Percentiles rank a stretch among this genome's conserved stretches.
Conservation (phyloP, 2,797 vertebrate species). For the Heliangelus exortis region DNA sequence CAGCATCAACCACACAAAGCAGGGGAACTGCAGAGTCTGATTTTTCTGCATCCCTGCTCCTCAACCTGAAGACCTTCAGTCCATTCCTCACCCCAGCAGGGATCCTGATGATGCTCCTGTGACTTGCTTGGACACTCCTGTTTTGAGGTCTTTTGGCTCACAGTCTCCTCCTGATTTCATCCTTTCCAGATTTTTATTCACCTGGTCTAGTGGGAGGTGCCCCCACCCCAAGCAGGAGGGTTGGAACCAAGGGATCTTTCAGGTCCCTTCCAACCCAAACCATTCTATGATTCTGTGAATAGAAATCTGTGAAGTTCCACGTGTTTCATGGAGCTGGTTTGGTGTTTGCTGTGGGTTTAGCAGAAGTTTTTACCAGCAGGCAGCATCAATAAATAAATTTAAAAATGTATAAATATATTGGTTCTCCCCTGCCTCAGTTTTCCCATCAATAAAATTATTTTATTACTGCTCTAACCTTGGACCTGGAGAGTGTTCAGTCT, state of each 20-base stretch:
- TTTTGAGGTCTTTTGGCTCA: neutral
- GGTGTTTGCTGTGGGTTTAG: neutral
- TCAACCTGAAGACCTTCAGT: neutral
- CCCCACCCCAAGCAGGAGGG: no score
- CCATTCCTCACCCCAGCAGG: neutral
- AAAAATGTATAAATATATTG: neutral
- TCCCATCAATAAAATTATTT: neutral
- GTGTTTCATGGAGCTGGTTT: neutral
- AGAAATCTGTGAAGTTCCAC: neutral
- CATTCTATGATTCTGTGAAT: no score
- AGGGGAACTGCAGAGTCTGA: neutral
- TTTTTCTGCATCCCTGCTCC: neutral
- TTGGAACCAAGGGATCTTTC: no score
- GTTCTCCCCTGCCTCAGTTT: neutral
- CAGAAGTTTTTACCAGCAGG: neutral
- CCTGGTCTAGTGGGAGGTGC: no score
- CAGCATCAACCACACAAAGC: neutral
- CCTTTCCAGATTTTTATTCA: neutral
- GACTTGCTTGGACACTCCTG: neutral
- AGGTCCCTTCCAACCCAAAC: no score
- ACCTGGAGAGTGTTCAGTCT: neutral
- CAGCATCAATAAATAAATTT: neutral
- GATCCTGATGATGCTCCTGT: neutral
- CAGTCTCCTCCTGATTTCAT: neutral
- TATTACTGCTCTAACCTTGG: neutral